Evolutionary conservation across 2,113 vertebrate species (phyloP).

Genomic region (Pica pica): DNA sequence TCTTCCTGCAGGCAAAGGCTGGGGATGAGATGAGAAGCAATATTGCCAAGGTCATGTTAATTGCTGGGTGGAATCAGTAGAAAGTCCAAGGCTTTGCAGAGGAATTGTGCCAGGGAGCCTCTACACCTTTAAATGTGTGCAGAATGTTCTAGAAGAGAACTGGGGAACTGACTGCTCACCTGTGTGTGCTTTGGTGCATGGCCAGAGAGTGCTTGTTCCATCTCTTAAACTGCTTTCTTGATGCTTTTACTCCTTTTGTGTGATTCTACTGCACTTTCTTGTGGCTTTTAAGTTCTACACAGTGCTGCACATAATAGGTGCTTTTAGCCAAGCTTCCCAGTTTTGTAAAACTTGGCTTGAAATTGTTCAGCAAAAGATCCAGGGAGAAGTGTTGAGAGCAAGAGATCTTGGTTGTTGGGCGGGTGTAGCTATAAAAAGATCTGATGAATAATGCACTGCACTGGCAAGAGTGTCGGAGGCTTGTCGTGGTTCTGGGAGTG

Average conservation of each 20-base stretch:
- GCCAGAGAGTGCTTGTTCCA: background rate
- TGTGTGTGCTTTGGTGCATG: background rate
- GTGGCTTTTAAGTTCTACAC: background rate
- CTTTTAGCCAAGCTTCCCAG: background rate
- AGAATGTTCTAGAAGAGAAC: background rate
- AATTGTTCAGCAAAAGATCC: background rate
- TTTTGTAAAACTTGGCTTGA: background rate
- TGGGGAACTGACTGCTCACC: background rate
- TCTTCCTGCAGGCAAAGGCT: background rate
- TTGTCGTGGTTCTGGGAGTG: background rate
- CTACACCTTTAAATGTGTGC: background rate
- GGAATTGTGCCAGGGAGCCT: background rate
- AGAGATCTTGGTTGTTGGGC: background rate
- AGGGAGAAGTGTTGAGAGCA: background rate
- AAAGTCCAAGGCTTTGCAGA: background rate
- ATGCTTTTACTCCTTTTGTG: background rate
- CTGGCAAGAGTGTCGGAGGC: background rate
- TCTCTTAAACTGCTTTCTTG: background rate
- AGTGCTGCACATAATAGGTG: background rate
- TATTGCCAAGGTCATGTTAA: background rate
- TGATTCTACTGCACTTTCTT: background rate
- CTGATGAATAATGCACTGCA: background rate
- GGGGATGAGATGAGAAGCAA: background rate
- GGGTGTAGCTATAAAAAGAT: background rate
- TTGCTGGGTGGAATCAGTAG: background rate